phyloP scores from a whole-genome alignment of 2,797 vertebrate genomes.

The Macrochelys suwanniensis region DNA sequence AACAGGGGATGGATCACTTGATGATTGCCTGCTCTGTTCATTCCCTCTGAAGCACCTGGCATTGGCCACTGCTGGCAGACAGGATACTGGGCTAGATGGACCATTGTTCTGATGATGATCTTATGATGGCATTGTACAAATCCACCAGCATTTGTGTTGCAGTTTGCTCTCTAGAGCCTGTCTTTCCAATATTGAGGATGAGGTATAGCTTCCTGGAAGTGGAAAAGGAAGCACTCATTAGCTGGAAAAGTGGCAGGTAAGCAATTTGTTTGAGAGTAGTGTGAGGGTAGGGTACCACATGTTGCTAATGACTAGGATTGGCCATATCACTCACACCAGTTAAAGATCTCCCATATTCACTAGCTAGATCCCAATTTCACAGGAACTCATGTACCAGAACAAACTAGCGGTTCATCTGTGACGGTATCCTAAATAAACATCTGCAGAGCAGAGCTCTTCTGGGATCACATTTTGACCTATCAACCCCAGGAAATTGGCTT shows the following conservation, averaged over 20 bases:
- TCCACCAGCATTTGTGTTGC: background rate
- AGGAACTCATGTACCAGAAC: conserved; percentile 59
- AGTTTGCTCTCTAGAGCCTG: conserved; percentile 24
- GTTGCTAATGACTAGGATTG: conserved; percentile 60
- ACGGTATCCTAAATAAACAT: conserved; percentile 59
- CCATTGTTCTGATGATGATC: background rate
- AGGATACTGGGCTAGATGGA: background rate
- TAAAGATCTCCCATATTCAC: conserved; percentile 31
- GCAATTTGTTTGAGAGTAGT: conserved; percentile 41
- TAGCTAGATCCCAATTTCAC: conserved; percentile 14
- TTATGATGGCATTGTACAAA: background rate
- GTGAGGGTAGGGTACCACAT: conserved; percentile 21
- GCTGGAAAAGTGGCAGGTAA: conserved; percentile 43
- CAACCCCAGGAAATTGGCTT: conserved; percentile 38
- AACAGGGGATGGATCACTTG: background rate
- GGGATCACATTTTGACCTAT: conserved; percentile 27
- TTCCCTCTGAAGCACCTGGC: background rate
- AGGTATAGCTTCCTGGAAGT: conserved; percentile 67
- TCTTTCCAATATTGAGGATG: conserved; percentile 62
- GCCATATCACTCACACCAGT: conserved; percentile 49
- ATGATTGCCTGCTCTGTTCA: background rate
- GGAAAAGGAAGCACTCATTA: conserved; percentile 61
- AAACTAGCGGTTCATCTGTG: conserved; percentile 38
- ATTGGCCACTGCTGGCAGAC: background rate
- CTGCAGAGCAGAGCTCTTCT: conserved; percentile 11